A percentile compares a stretch with the other conserved stretches of the same genome.
Evolutionary conservation across 2,888 invertebrate species (phyloP).

Genomic region (Meloe dianella): DNA sequence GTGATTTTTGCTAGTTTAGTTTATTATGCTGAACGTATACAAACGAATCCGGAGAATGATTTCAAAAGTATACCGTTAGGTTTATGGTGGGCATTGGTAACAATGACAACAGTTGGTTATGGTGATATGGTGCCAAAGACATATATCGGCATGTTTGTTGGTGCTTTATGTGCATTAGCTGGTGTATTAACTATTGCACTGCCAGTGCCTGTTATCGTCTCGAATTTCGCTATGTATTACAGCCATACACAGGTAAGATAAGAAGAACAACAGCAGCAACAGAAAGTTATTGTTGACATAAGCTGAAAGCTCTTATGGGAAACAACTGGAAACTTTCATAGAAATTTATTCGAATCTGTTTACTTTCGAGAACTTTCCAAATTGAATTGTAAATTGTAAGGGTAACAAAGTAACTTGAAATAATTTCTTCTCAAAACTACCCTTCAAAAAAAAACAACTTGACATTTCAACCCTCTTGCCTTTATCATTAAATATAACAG

Average conservation of each 20-base stretch:
- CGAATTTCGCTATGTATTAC: slow-evolving; percentile 98
- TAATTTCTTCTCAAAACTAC: neutral
- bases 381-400: neutral
- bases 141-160: slow-evolving; percentile 98
- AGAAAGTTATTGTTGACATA: neutral
- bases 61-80: slow-evolving; percentile 98
- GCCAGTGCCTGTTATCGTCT: slow-evolving; percentile 98
- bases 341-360: neutral
- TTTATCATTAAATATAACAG: too few relatives aligned
- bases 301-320: neutral
- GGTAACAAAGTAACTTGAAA: neutral
- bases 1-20: slow-evolving; percentile 98
- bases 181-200: slow-evolving; percentile 98
- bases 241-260: slow-evolving; percentile 75
- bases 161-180: slow-evolving; percentile 95
- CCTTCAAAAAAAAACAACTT: too few relatives aligned
- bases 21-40: slow-evolving; percentile 95
- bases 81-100: slow-evolving; percentile 98
- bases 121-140: slow-evolving; percentile 99
- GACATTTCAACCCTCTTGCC: too few relatives aligned
- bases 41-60: slow-evolving; percentile 91
- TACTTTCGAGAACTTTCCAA: neutral
- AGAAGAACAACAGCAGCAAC: too few relatives aligned
- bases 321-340: slow-evolving; percentile 10
- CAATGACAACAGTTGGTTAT: slow-evolving; percentile 98